phyloP scores from a whole-genome alignment of 2,888 invertebrate genomes.

The Margaritifera margaritifera region DNA sequence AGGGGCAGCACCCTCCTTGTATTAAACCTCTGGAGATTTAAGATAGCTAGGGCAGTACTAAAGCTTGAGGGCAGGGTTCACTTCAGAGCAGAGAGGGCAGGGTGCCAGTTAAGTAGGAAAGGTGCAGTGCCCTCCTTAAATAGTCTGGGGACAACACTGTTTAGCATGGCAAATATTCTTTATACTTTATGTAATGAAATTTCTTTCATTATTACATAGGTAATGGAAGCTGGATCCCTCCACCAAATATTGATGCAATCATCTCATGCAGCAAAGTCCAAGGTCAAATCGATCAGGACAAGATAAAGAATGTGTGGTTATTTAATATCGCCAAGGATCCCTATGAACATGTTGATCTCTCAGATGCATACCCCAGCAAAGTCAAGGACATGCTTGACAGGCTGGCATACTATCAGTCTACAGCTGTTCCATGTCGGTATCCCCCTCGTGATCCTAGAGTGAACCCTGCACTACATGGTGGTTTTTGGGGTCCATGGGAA shows the following conservation, averaged over 20 bases:
- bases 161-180: too few relatives aligned
- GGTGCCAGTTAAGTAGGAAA: too few relatives aligned
- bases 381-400: constrained; percentile 54
- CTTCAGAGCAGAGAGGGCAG: too few relatives aligned
- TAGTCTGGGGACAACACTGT: too few relatives aligned
- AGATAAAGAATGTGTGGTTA: constrained; percentile 65
- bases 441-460: constrained; percentile 57
- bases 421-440: constrained; percentile 64
- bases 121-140: too few relatives aligned
- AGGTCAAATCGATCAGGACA: background rate
- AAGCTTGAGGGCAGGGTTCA: too few relatives aligned
- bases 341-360: constrained; percentile 60
- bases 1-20: too few relatives aligned
- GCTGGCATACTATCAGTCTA: constrained; percentile 55
- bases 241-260: constrained; percentile 30
- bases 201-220: constrained; percentile 28
- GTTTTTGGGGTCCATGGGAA: constrained; percentile 70
- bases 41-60: too few relatives aligned
- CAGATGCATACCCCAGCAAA: constrained; percentile 43
- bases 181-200: too few relatives aligned
- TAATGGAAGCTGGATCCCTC: constrained; percentile 57
- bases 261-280: too few relatives aligned
- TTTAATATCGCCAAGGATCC: constrained; percentile 68
- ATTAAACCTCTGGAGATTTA: too few relatives aligned
- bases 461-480: constrained; percentile 61